A percentile compares a stretch with the other conserved stretches of the same genome.
phyloP scores from a whole-genome alignment of 2,888 invertebrate genomes.

The Eupithecia tripunctaria region DNA sequence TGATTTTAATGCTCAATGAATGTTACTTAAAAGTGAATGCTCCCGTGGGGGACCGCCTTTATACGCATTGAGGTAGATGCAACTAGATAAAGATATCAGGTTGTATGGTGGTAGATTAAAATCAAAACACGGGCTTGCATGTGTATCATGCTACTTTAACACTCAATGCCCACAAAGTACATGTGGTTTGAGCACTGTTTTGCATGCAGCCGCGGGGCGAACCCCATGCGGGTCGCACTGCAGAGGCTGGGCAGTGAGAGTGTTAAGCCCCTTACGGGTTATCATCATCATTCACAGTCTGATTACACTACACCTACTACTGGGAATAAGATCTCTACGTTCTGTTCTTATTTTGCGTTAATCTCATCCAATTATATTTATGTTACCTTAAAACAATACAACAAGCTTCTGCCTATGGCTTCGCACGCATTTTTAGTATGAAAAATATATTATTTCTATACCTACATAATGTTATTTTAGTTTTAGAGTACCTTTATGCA shows the following conservation, averaged over 20 bases:
- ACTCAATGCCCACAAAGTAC: neutral
- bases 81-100: conserved; percentile 7
- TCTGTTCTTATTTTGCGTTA: neutral
- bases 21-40: neutral
- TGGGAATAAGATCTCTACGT: neutral
- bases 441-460: no score
- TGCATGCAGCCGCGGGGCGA: neutral
- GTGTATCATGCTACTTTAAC: neutral
- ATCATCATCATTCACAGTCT: neutral
- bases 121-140: neutral
- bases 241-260: neutral
- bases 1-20: neutral
- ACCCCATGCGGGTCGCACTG: neutral
- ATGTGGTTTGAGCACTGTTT: neutral
- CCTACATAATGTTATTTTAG: no score
- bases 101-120: neutral
- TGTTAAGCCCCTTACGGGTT: neutral
- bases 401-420: no score
- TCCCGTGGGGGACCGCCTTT: neutral
- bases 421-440: no score
- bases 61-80: neutral
- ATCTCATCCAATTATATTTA: neutral
- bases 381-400: neutral
- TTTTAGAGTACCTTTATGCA: no score
- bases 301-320: neutral